Evolutionary conservation across 2,888 invertebrate genomes (phyloP).

Genomic region (Conops quadrifasciatus): DNA sequence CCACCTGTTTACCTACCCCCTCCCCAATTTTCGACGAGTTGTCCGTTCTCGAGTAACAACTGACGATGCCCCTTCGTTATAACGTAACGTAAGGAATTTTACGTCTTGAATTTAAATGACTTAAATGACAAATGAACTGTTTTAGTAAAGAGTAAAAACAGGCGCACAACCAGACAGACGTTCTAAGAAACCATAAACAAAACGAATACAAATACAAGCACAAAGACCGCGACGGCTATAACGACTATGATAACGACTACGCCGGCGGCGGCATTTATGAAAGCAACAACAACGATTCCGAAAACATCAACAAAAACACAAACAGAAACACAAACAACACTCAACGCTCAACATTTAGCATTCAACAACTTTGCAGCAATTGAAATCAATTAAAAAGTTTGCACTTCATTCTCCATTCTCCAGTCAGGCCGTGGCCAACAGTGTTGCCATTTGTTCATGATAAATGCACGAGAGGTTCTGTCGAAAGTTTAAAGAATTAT

Average conservation of each 20-base stretch:
- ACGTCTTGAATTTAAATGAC: conserved; percentile 25
- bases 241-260: background rate
- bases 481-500: conserved; percentile 32
- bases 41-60: background rate
- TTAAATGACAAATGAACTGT: conserved; percentile 36
- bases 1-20: background rate
- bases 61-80: background rate
- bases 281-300: conserved; percentile 22
- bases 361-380: conserved; percentile 41
- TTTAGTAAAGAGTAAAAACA: conserved; percentile 19
- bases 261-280: background rate
- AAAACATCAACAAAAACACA: conserved; percentile 9
- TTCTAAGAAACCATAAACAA: background rate
- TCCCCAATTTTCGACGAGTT: too few species aligned
- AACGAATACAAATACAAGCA: background rate
- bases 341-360: background rate
- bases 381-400: conserved; percentile 43
- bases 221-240: background rate
- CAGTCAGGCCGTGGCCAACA: conserved; percentile 1
- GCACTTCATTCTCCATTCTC: conserved; percentile 17
- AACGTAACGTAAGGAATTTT: background rate
- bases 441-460: conserved; percentile 26
- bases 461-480: conserved; percentile 19
- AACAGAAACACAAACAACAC: conserved; percentile 24
- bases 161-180: background rate